Conservation (phyloP, 2,113 vertebrate species). For the Brachypodius melanocephalos region DNA sequence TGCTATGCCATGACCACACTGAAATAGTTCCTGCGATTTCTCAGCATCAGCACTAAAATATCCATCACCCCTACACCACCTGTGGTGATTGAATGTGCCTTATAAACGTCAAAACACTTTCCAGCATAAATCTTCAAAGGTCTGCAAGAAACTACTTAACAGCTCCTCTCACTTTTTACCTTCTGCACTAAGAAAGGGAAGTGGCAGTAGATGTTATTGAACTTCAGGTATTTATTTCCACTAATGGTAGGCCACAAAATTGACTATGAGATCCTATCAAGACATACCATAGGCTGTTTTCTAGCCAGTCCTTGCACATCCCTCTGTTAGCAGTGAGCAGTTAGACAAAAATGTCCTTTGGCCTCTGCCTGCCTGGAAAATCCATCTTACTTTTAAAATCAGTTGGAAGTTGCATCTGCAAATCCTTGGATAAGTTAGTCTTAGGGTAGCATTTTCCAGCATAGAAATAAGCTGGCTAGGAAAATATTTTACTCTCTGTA, state of each 20-base stretch:
- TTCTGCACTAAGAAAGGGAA: not conserved
- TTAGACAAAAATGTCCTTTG: not conserved
- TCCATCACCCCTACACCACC: not conserved
- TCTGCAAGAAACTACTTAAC: not conserved
- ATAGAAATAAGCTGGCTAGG: not conserved
- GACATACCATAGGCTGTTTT: not conserved
- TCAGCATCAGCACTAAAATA: not conserved
- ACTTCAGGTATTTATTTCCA: not conserved
- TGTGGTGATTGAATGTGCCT: not conserved
- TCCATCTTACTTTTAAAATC: not conserved
- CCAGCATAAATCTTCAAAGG: not conserved
- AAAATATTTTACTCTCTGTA: conserved; percentile 32
- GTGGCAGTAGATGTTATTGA: not conserved
- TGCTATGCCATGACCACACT: not conserved
- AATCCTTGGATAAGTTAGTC: not conserved
- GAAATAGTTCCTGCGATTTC: conserved; percentile 1
- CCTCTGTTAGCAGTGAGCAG: not conserved
- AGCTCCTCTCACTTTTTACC: not conserved
- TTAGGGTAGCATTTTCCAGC: not conserved
- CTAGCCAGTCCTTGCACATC: not conserved
- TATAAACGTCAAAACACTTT: conserved; percentile 10
- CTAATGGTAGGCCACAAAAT: not conserved
- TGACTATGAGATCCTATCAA: not conserved
- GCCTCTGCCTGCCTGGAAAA: conserved; percentile 12
- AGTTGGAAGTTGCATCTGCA: not conserved